Conservation (phyloP, 2,113 vertebrate species). For the Xenotilapia caudafasciata region DNA sequence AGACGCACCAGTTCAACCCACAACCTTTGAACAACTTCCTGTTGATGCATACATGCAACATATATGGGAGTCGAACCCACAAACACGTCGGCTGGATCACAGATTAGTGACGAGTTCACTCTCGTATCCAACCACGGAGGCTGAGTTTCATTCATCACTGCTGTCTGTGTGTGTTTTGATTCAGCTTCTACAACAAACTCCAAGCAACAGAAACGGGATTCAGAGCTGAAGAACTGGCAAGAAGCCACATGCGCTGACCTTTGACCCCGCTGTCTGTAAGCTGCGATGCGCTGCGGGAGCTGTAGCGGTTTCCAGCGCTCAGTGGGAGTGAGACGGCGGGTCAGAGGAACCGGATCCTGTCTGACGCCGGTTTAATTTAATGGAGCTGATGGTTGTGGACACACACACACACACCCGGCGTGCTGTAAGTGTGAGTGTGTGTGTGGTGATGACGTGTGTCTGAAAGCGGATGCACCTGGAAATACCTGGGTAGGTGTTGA, state of each 20-base stretch:
- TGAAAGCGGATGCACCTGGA: conserved; percentile 10
- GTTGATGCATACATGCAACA: background rate
- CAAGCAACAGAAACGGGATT: rapidly evolving
- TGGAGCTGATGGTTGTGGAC: background rate
- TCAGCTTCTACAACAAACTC: background rate
- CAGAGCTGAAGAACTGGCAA: background rate
- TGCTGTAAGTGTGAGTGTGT: background rate
- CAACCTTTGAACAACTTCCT: background rate
- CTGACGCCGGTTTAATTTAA: background rate
- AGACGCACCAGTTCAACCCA: rapidly evolving
- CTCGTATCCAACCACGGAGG: background rate
- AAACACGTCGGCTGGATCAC: background rate
- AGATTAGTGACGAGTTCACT: background rate
- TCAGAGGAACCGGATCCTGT: background rate
- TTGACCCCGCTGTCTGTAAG: background rate
- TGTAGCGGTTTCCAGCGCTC: background rate
- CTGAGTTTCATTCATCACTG: background rate
- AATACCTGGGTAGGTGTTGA: background rate
- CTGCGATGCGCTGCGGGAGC: background rate
- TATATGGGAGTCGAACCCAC: background rate
- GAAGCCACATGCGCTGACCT: background rate
- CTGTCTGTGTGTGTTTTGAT: background rate
- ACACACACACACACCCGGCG: background rate
- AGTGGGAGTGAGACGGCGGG: rapidly evolving
- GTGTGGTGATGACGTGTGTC: background rate